Conservation (phyloP, 1,140 invertebrate genomes). For the Chironomus striatipennis region DNA sequence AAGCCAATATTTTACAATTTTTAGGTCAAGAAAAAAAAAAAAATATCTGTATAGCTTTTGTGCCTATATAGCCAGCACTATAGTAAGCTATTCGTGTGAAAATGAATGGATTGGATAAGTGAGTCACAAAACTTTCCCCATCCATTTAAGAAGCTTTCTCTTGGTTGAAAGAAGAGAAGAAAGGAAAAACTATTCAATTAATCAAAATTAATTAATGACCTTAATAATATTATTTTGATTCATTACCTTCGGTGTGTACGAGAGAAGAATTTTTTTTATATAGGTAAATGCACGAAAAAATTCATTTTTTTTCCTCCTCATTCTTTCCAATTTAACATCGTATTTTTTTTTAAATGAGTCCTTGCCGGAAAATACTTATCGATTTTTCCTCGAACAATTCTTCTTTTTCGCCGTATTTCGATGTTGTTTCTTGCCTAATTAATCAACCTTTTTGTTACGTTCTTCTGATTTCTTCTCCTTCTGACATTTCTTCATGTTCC, state of each 20-base stretch:
- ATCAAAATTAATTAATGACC: slow-evolving; percentile 2
- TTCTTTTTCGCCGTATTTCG: background rate
- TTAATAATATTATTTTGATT: background rate
- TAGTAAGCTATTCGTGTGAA: no score
- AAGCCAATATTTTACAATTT: no score
- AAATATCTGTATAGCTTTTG: no score
- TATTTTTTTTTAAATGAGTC: background rate
- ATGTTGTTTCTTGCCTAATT: slow-evolving; percentile 8
- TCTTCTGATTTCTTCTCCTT: background rate
- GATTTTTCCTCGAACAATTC: background rate
- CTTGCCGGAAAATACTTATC: slow-evolving; percentile 12
- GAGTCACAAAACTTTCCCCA: no score
- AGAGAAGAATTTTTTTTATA: no score
- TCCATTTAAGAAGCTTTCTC: no score
- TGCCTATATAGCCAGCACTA: no score
- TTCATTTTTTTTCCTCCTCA: background rate
- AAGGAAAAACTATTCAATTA: background rate
- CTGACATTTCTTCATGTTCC: no score
- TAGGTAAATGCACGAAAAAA: no score
- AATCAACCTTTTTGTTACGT: slow-evolving; percentile 10
- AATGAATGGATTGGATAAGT: no score
- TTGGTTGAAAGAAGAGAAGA: no score
- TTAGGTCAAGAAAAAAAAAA: no score
- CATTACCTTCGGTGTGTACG: background rate
- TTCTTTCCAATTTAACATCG: background rate